Conservation (phyloP, 2,888 invertebrate genomes). For the Cotesia congregata region DNA sequence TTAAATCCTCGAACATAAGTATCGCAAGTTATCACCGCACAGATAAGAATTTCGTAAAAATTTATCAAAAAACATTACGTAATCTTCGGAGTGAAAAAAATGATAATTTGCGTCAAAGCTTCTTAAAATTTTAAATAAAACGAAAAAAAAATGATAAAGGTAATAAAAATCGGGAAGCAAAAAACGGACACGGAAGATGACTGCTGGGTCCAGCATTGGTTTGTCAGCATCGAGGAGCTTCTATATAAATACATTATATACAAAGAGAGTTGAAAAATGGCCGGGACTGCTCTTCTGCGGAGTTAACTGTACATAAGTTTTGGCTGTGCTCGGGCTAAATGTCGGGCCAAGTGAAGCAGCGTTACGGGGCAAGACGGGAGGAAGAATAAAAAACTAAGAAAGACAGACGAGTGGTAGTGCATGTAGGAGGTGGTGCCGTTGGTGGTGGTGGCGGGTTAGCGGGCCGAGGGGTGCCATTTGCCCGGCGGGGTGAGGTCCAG, state of each 20-base stretch:
- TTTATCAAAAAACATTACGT: too few relatives aligned
- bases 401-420: slow-evolving; percentile 48
- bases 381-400: slow-evolving; percentile 32
- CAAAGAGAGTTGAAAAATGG: slow-evolving; percentile 53
- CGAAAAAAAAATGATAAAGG: slow-evolving; percentile 1
- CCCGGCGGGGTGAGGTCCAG: slow-evolving; percentile 14
- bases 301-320: slow-evolving; percentile 66
- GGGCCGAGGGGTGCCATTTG: slow-evolving; percentile 5
- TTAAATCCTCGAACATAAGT: too few relatives aligned
- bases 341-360: slow-evolving; percentile 53
- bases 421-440: slow-evolving; percentile 53
- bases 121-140: neutral
- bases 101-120: neutral
- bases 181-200: slow-evolving; percentile 23
- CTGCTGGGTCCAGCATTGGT: slow-evolving; percentile 19
- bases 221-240: neutral
- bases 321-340: slow-evolving; percentile 64
- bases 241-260: slow-evolving; percentile 3
- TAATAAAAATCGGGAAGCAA: neutral
- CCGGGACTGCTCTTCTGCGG: slow-evolving; percentile 58
- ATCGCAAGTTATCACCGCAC: too few relatives aligned
- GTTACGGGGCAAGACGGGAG: slow-evolving; percentile 46
- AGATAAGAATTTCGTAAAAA: too few relatives aligned
- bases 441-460: slow-evolving; percentile 45
- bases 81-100: neutral